Evolutionary conservation across 1,140 invertebrate genomes (phyloP).

Genomic region (Dinothrombium tinctorium): DNA sequence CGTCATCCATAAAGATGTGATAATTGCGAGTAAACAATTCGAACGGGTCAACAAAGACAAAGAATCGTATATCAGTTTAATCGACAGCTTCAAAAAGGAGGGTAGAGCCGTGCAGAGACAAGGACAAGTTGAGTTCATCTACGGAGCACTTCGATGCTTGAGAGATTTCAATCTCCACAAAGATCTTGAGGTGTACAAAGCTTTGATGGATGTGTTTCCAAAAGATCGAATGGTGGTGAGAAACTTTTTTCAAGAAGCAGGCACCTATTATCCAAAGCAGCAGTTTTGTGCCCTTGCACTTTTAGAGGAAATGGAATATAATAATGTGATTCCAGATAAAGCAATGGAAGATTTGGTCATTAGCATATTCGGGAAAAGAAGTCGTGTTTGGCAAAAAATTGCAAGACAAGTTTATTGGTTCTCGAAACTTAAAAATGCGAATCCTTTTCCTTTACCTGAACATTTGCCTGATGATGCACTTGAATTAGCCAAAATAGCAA

Average conservation of each 20-base stretch:
- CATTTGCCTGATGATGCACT: conserved; percentile 42
- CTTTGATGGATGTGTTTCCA: conserved; percentile 66
- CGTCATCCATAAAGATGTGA: no score
- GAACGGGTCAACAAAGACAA: no score
- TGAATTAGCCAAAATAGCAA: conserved; percentile 58
- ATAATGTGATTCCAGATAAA: conserved; percentile 68
- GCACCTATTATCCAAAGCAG: conserved; percentile 79
- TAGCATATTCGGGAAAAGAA: conserved; percentile 52
- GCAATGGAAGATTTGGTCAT: conserved; percentile 58
- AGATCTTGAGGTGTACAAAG: conserved; percentile 77
- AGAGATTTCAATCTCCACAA: conserved; percentile 66
- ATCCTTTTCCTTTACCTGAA: conserved; percentile 62
- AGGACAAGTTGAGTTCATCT: conserved; percentile 85
- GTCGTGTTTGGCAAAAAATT: conserved; percentile 31
- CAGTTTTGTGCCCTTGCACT: conserved; percentile 62
- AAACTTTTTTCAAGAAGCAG: conserved; percentile 57
- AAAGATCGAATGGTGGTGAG: conserved; percentile 63
- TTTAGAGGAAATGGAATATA: conserved; percentile 67
- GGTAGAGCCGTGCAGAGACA: no score
- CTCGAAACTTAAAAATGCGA: conserved; percentile 78
- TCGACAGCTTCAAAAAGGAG: no score
- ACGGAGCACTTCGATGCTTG: conserved; percentile 61
- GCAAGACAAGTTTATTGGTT: conserved; percentile 93
- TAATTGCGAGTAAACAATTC: no score
- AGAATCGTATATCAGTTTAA: no score